A percentile compares a stretch with the other conserved stretches of the same genome.
Conservation (phyloP, 1,140 invertebrate species). For the Brachionus calyciflorus region DNA sequence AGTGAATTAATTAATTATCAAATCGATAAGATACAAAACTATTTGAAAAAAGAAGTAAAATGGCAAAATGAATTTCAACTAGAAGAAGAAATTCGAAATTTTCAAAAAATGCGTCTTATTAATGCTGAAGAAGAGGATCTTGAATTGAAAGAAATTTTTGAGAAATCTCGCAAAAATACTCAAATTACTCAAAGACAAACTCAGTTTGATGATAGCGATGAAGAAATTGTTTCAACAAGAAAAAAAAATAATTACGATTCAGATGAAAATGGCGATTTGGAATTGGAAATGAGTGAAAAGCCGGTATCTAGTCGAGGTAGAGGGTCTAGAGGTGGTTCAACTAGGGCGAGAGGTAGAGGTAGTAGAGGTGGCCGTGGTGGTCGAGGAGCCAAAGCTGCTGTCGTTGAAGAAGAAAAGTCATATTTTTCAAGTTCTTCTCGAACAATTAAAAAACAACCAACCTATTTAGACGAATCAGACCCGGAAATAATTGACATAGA, state of each 20-base stretch:
- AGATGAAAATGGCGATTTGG: not conserved
- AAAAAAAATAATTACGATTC: not conserved
- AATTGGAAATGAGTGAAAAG: not conserved
- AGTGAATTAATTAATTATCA: constrained; percentile 26
- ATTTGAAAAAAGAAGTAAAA: constrained; percentile 38
- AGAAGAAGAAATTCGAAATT: constrained; percentile 22
- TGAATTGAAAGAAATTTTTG: constrained; percentile 33
- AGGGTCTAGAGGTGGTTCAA: not conserved
- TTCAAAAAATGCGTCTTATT: constrained; percentile 19
- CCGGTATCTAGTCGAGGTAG: not conserved
- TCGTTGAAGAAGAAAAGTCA: not conserved
- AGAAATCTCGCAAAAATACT: constrained; percentile 23
- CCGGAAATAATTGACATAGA: constrained; percentile 21
- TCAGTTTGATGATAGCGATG: not conserved
- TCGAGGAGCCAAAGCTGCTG: not conserved
- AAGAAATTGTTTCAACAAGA: not conserved
- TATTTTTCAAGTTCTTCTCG: not conserved
- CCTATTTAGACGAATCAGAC: not conserved
- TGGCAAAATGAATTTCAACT: constrained; percentile 35
- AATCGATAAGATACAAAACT: constrained; percentile 26
- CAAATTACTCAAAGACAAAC: not conserved
- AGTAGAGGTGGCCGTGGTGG: not conserved
- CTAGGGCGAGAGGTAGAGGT: not conserved
- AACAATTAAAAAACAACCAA: not conserved
- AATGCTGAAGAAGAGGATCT: not conserved